Percentiles rank a stretch among this genome's conserved stretches.
Conservation (phyloP, 1,140 invertebrate species). For the Samia ricini region DNA sequence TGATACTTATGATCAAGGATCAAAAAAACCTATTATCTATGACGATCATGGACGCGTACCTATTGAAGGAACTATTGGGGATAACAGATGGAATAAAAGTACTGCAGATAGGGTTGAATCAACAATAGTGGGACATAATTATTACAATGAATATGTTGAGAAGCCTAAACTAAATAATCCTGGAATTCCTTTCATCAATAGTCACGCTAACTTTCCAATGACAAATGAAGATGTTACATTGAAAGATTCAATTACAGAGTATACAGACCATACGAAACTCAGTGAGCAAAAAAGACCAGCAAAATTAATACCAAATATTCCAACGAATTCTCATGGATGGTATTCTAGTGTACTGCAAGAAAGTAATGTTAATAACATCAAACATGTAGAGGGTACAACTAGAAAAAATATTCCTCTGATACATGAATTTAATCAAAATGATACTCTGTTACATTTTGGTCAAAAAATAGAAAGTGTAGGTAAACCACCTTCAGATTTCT, state of each 20-base stretch:
- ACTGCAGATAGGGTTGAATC: slow-evolving; percentile 23
- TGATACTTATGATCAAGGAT: slow-evolving; percentile 51
- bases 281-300: slow-evolving; percentile 38
- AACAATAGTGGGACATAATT: slow-evolving; percentile 26
- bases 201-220: slow-evolving; percentile 74
- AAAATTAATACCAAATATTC: slow-evolving; percentile 53
- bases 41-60: slow-evolving; percentile 30
- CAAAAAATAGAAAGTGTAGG: slow-evolving; percentile 63
- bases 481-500: slow-evolving; percentile 46
- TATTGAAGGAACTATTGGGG: slow-evolving; percentile 41
- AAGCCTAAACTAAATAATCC: neutral
- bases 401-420: slow-evolving; percentile 67
- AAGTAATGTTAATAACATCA: slow-evolving; percentile 55
- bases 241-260: slow-evolving; percentile 37
- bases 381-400: slow-evolving; percentile 58
- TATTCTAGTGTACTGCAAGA: slow-evolving; percentile 64
- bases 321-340: slow-evolving; percentile 70
- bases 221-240: slow-evolving; percentile 48
- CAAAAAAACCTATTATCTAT: slow-evolving; percentile 39
- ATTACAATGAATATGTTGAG: slow-evolving; percentile 25
- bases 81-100: slow-evolving; percentile 61
- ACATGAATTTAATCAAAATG: slow-evolving; percentile 49
- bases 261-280: slow-evolving; percentile 25
- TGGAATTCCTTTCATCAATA: slow-evolving; percentile 45
- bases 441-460: slow-evolving; percentile 52